Percentiles rank a stretch among this genome's conserved stretches.
phyloP scores from a whole-genome alignment of 2,797 vertebrate species.

The Syncerus caffer region DNA sequence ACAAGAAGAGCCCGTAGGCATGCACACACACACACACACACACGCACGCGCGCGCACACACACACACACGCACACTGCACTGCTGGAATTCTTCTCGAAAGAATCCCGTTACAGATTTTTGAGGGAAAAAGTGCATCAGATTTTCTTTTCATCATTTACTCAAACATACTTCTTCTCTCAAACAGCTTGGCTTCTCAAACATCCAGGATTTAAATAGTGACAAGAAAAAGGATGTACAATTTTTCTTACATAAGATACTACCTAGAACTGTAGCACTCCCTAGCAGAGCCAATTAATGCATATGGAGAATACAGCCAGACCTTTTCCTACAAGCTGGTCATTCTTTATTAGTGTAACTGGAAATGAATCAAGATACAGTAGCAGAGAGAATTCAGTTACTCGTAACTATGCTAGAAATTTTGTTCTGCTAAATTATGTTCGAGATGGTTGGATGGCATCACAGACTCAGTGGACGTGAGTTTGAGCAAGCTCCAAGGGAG shows the following conservation, averaged over 20 bases:
- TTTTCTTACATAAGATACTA: not conserved
- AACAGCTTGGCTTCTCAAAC: not conserved
- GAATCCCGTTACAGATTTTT: constrained; percentile 2
- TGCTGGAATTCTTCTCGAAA: not conserved
- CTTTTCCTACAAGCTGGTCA: not conserved
- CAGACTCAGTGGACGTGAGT: not conserved
- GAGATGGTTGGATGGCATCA: not conserved
- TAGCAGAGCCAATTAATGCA: not conserved
- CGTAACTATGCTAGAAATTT: not conserved
- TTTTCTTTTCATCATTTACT: constrained; percentile 28
- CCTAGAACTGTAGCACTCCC: not conserved
- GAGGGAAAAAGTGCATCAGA: not conserved
- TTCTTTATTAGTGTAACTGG: constrained; percentile 38
- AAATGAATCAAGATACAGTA: not conserved
- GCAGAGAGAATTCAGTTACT: not conserved
- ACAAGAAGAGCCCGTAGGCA: not conserved
- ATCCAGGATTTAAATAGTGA: not conserved
- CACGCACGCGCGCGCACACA: rapidly evolving
- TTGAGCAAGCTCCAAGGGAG: not conserved
- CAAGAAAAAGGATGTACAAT: not conserved
- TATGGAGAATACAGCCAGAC: not conserved
- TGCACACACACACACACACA: rapidly evolving
- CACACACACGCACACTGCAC: no score
- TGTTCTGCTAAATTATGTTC: not conserved
- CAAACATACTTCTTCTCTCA: not conserved